These are phyloP conservation scores for Dunckerocampus dactyliophorus DNA, from an alignment of 2,113 vertebrate genomes.

Conservation along the genomic window DNA sequence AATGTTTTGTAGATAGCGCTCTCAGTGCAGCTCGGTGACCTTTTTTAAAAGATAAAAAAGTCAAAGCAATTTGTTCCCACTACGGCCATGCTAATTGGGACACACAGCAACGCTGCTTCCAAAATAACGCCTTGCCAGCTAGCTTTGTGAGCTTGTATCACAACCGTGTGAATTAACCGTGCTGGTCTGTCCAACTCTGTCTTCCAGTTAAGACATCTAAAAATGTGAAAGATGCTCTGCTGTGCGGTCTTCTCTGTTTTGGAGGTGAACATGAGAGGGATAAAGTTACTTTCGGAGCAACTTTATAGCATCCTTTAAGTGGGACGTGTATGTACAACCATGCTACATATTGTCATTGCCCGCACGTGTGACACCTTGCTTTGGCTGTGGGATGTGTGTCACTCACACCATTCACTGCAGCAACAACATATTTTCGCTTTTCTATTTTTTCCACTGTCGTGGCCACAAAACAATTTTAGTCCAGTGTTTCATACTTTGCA, in stretches of 20 bases:
- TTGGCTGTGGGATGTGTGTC: too few relatives aligned
- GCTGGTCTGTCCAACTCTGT: conserved; percentile 8
- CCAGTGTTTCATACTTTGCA: too few relatives aligned
- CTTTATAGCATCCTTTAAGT: background rate
- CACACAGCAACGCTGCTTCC: conserved; percentile 24
- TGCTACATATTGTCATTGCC: too few relatives aligned
- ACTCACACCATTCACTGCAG: too few relatives aligned
- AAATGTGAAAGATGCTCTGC: background rate
- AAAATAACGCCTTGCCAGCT: conserved; percentile 37
- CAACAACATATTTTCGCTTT: too few relatives aligned
- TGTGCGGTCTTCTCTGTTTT: background rate
- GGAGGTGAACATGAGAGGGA: background rate
- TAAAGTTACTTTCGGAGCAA: background rate
- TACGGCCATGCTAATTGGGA: conserved; percentile 26
- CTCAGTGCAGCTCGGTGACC: conserved; percentile 14
- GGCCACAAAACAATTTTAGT: too few relatives aligned
- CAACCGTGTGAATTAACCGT: conserved; percentile 28
- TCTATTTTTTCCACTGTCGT: too few relatives aligned
- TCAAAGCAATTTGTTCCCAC: conserved; percentile 27
- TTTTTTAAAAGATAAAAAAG: conserved; percentile 20
- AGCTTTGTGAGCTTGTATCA: conserved; percentile 31
- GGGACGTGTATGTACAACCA: background rate
- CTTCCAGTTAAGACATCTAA: background rate
- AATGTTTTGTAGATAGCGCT: conserved; percentile 2
- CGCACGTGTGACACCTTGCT: too few relatives aligned